A percentile compares a stretch with the other conserved stretches of the same genome.
Conservation (phyloP, 2,113 vertebrate genomes). For the Nanger granti region DNA sequence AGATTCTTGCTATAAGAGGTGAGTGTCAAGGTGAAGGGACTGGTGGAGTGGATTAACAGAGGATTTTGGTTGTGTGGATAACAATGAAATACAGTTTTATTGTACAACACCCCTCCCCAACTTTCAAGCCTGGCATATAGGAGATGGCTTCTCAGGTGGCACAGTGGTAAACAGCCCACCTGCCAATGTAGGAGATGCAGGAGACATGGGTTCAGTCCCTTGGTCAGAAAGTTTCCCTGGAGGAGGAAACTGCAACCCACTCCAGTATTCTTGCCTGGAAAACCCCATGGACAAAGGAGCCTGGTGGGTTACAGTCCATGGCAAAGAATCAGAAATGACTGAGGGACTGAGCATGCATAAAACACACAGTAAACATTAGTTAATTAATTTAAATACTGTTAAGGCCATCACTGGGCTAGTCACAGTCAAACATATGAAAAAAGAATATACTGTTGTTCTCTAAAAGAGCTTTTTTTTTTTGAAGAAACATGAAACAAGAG, state of each 20-base stretch:
- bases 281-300: background rate
- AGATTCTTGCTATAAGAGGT: background rate
- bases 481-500: background rate
- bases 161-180: background rate
- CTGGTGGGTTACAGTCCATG: background rate
- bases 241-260: background rate
- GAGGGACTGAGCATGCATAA: background rate
- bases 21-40: background rate
- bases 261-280: background rate
- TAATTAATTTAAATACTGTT: slow-evolving; percentile 12
- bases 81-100: background rate
- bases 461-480: background rate
- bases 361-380: background rate
- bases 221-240: background rate
- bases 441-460: background rate
- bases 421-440: background rate
- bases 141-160: background rate
- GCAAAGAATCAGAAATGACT: background rate
- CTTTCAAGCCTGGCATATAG: background rate
- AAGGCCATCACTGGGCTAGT: background rate
- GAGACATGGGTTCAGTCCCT: background rate
- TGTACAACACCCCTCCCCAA: background rate
- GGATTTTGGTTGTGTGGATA: background rate
- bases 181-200: background rate
- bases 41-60: background rate